These are phyloP conservation scores for Monochamus alternatus DNA, from an alignment of 2,888 invertebrate species.

Conservation along the genomic window DNA sequence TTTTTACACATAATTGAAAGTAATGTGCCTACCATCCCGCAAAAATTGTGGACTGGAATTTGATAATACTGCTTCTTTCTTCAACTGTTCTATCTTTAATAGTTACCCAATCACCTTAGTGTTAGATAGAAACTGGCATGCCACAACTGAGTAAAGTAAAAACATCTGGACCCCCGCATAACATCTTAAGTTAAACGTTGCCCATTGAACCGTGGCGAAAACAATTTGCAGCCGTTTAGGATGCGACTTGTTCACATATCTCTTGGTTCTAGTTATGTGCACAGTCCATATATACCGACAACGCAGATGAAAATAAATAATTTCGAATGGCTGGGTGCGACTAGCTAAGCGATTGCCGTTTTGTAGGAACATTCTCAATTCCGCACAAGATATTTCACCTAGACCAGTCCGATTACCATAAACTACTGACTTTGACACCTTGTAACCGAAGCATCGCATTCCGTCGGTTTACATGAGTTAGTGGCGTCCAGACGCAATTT, in stretches of 20 bases:
- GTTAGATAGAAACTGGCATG: no score
- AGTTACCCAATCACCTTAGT: no score
- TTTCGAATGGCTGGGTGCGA: constrained; percentile 47
- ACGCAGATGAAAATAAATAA: constrained; percentile 49
- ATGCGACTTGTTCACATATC: constrained; percentile 25
- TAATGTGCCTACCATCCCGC: no score
- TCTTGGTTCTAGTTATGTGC: constrained; percentile 34
- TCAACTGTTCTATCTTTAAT: no score
- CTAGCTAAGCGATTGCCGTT: constrained; percentile 36
- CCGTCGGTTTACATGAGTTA: constrained; percentile 57
- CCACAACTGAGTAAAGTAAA: no score
- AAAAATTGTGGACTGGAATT: no score
- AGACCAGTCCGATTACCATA: constrained; percentile 42
- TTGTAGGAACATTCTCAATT: constrained; percentile 39
- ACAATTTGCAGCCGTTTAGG: constrained; percentile 8
- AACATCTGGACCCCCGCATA: no score
- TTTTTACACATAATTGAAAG: no score
- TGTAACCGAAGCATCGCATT: constrained; percentile 44
- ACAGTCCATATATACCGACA: constrained; percentile 42
- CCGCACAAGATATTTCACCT: constrained; percentile 41
- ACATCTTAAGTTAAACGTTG: no score
- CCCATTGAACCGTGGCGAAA: background rate
- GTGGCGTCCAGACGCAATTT: constrained; percentile 58
- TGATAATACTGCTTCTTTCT: no score
- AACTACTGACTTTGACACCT: constrained; percentile 43